phyloP scores from a whole-genome alignment of 1,140 invertebrate genomes.

The Lepidurus packardi region DNA sequence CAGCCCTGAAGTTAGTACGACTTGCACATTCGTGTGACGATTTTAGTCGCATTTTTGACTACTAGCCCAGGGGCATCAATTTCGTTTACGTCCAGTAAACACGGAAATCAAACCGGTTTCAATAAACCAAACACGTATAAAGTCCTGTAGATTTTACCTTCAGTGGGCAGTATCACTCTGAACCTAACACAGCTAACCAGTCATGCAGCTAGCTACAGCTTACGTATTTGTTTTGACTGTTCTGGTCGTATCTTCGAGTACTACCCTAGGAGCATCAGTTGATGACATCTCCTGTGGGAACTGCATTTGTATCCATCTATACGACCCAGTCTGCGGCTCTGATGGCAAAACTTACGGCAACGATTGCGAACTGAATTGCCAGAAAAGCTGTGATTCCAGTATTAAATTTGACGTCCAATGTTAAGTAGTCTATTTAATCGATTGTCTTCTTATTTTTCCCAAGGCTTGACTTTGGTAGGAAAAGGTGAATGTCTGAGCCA shows the following conservation, averaged over 20 bases:
- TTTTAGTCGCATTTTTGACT: too few species aligned
- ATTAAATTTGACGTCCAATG: neutral
- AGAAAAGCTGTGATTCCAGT: slow-evolving; percentile 41
- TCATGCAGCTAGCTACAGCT: neutral
- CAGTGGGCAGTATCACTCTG: too few species aligned
- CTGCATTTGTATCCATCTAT: slow-evolving; percentile 49
- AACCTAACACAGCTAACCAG: too few species aligned
- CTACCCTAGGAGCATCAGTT: neutral
- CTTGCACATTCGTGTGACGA: too few species aligned
- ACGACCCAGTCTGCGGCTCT: slow-evolving; percentile 64
- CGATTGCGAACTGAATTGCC: slow-evolving; percentile 52
- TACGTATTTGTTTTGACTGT: neutral
- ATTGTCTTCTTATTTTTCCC: too few species aligned
- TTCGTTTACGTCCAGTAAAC: too few species aligned
- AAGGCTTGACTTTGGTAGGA: too few species aligned
- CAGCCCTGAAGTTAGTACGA: too few species aligned
- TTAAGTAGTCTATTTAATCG: neutral
- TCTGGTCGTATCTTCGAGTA: neutral
- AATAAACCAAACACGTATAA: too few species aligned
- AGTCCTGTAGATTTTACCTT: too few species aligned
- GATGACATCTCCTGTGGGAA: neutral
- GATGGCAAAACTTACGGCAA: slow-evolving; percentile 59
- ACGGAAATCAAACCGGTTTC: too few species aligned
- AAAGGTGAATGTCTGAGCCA: slow-evolving; percentile 52
- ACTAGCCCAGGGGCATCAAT: too few species aligned